Evolutionary conservation across 37 sponge, comb jelly and placozoan genomes (phyloP).

Genomic region (Crambe crambe): DNA sequence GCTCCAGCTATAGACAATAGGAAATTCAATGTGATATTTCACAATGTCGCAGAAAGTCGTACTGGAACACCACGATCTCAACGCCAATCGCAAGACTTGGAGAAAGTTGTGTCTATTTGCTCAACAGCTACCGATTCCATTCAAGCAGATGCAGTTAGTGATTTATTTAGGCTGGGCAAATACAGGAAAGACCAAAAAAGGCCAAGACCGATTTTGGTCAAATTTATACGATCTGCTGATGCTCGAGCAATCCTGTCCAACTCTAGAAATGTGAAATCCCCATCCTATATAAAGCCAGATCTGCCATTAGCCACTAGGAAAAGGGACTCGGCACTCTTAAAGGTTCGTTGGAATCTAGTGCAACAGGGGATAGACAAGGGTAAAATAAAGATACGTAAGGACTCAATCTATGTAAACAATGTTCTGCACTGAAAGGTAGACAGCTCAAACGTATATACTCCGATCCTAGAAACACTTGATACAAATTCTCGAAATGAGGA

Average conservation of each 20-base stretch:
- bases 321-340: not conserved
- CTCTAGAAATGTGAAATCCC: not conserved
- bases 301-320: not conserved
- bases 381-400: not conserved
- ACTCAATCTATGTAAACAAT: not conserved
- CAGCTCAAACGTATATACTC: not conserved
- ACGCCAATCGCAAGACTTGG: too few species aligned
- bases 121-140: too few species aligned
- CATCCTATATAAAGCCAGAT: not conserved
- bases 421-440: not conserved
- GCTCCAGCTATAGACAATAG: too few species aligned
- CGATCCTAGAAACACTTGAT: not conserved
- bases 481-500: not conserved
- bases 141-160: not conserved
- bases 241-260: not conserved
- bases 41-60: too few species aligned
- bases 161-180: not conserved
- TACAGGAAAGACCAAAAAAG: not conserved
- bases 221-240: not conserved
- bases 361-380: not conserved
- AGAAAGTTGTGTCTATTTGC: too few species aligned
- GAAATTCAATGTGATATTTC: too few species aligned
- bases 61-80: too few species aligned
- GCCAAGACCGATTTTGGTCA: not conserved
- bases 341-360: not conserved